Evolutionary conservation across 2,113 vertebrate genomes (phyloP).

Genomic region (Stegastes partitus): DNA sequence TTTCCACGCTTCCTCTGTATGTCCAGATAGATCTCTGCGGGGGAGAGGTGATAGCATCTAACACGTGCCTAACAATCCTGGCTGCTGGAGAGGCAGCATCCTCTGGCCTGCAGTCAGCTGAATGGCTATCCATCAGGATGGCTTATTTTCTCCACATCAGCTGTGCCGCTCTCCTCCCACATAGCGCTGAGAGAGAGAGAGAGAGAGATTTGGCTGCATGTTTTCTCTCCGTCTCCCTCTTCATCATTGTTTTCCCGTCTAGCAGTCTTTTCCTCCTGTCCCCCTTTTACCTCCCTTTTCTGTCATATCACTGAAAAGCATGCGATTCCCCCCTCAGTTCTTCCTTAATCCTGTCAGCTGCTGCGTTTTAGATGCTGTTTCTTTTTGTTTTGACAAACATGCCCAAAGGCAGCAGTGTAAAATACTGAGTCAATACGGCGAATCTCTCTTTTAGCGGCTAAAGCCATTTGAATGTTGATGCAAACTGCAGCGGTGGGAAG

Average conservation of each 20-base stretch:
- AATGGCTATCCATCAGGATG: constrained; percentile 41
- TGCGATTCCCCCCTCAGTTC: constrained; percentile 37
- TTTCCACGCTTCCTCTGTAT: constrained; percentile 9
- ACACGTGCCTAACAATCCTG: constrained; percentile 39
- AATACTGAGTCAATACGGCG: constrained; percentile 20
- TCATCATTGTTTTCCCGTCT: constrained; percentile 21
- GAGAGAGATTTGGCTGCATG: constrained; percentile 1
- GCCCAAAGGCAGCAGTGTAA: constrained; percentile 9
- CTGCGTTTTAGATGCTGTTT: constrained; percentile 20
- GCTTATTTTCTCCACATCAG: constrained; percentile 44
- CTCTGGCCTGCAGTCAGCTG: constrained; percentile 47
- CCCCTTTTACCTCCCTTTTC: neutral
- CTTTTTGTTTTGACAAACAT: constrained; percentile 36
- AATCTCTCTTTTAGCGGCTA: constrained; percentile 2
- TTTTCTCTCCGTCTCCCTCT: neutral
- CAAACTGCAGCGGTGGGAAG: neutral
- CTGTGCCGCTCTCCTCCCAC: constrained; percentile 28
- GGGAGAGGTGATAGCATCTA: constrained; percentile 47
- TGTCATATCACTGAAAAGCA: constrained; percentile 45
- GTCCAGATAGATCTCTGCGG: constrained; percentile 2
- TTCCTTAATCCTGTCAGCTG: constrained; percentile 36
- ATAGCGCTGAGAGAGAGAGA: constrained; percentile 8
- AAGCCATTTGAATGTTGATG: constrained; percentile 4
- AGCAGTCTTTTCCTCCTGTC: constrained; percentile 1
- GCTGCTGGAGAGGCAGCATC: constrained; percentile 26